Conservation (phyloP, 2,888 invertebrate species). For the Diarsia dahlii region DNA sequence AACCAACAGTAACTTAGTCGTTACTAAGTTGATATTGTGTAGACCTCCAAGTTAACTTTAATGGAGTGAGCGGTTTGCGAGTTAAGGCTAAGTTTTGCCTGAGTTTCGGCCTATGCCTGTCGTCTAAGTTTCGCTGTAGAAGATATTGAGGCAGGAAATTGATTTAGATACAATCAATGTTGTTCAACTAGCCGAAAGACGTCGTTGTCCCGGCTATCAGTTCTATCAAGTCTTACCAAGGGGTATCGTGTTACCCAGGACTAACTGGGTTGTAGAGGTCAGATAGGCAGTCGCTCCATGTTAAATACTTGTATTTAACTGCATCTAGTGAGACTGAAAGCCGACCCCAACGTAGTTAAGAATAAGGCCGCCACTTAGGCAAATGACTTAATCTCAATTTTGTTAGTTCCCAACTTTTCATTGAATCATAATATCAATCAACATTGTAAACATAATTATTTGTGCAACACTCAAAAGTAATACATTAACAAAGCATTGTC, state of each 20-base stretch:
- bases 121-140: slow-evolving; percentile 35
- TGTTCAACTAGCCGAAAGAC: neutral
- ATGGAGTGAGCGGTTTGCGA: slow-evolving; percentile 32
- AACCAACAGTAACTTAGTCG: slow-evolving; percentile 11
- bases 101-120: slow-evolving; percentile 21
- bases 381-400: too few species aligned
- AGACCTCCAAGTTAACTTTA: slow-evolving; percentile 34
- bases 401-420: neutral
- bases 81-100: slow-evolving; percentile 15
- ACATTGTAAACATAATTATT: neutral
- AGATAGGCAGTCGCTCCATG: too few species aligned
- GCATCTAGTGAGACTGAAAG: too few species aligned
- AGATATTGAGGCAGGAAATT: slow-evolving; percentile 2
- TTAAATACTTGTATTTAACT: too few species aligned
- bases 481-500: slow-evolving; percentile 15
- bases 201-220: too few species aligned
- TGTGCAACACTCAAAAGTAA: neutral
- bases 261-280: too few species aligned
- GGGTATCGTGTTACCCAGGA: too few species aligned
- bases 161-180: neutral
- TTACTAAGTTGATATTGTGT: slow-evolving; percentile 39
- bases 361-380: too few species aligned
- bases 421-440: neutral
- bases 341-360: too few species aligned
- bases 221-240: too few species aligned